These are phyloP conservation scores for Etheostoma spectabile DNA, from an alignment of 2,113 vertebrate genomes.

Conservation along the genomic window DNA sequence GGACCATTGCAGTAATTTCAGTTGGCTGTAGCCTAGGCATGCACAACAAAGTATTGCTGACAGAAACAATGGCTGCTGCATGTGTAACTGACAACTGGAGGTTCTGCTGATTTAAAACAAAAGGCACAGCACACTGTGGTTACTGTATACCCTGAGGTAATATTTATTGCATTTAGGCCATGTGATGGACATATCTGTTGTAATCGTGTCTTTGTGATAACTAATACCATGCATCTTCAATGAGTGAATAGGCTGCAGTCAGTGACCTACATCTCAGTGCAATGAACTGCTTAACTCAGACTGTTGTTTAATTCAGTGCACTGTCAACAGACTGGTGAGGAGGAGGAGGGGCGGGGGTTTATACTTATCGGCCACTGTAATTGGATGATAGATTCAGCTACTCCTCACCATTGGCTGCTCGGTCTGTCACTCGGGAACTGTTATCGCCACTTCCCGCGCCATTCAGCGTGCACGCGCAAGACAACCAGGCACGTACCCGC, in stretches of 20 bases:
- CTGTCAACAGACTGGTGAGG: constrained; percentile 69
- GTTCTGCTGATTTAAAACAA: not conserved
- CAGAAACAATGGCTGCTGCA: constrained; percentile 4
- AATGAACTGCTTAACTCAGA: constrained; percentile 77
- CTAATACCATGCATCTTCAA: constrained; percentile 15
- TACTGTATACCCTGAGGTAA: not conserved
- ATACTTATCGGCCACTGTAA: constrained; percentile 13
- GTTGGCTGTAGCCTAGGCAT: no score
- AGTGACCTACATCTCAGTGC: constrained; percentile 77
- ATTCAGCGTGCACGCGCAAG: constrained; percentile 80
- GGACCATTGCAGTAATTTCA: not conserved
- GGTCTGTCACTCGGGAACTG: constrained; percentile 64
- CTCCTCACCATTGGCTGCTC: constrained; percentile 57
- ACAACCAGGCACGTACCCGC: constrained; percentile 80
- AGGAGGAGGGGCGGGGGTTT: constrained; percentile 44
- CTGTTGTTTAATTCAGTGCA: constrained; percentile 77
- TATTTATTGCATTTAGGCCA: not conserved
- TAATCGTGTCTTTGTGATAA: constrained; percentile 19
- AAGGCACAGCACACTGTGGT: not conserved
- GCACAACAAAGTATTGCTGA: not conserved
- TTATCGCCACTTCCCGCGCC: constrained; percentile 74
- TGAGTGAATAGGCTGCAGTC: constrained; percentile 57
- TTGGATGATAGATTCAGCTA: constrained; percentile 46
- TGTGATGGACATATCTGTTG: not conserved
- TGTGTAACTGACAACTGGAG: not conserved